A percentile compares a stretch with the other conserved stretches of the same genome.
These are phyloP conservation scores for Bombus breviceps DNA, from an alignment of 1,140 invertebrate genomes.

Conservation along the genomic window DNA sequence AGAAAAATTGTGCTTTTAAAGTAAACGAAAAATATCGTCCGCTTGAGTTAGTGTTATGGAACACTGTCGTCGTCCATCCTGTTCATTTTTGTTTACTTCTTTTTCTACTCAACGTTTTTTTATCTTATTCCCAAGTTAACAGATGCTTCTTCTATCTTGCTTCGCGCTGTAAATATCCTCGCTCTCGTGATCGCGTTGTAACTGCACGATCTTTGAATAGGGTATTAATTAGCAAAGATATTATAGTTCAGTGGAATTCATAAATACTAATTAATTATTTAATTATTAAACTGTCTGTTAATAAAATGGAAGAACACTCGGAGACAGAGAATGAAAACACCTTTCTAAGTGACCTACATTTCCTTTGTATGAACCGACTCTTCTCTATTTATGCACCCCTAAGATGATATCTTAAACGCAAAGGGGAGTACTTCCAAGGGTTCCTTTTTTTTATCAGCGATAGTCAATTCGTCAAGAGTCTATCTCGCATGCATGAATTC, in stretches of 20 bases:
- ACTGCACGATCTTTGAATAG: background rate
- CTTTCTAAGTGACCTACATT: background rate
- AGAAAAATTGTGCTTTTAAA: constrained; percentile 55
- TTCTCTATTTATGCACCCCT: background rate
- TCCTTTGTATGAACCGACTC: too few relatives aligned
- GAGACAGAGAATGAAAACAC: background rate
- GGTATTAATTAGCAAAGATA: background rate
- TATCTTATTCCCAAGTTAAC: background rate
- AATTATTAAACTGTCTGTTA: background rate
- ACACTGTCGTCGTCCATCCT: background rate
- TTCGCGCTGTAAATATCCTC: background rate
- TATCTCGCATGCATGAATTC: constrained; percentile 7
- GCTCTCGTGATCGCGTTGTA: background rate
- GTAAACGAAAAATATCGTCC: constrained; percentile 51
- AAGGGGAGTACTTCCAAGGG: too few relatives aligned
- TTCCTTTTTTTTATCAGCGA: background rate
- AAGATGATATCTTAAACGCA: background rate
- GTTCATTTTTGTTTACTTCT: background rate
- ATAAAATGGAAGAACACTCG: background rate
- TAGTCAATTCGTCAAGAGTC: constrained; percentile 3
- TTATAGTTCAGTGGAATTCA: too few relatives aligned
- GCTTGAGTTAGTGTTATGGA: constrained; percentile 25
- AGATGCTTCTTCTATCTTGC: background rate
- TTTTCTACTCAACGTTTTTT: background rate
- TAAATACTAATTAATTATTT: background rate